Conservation (phyloP, 1,140 invertebrate genomes). For the Ceratosolen solmsi region DNA sequence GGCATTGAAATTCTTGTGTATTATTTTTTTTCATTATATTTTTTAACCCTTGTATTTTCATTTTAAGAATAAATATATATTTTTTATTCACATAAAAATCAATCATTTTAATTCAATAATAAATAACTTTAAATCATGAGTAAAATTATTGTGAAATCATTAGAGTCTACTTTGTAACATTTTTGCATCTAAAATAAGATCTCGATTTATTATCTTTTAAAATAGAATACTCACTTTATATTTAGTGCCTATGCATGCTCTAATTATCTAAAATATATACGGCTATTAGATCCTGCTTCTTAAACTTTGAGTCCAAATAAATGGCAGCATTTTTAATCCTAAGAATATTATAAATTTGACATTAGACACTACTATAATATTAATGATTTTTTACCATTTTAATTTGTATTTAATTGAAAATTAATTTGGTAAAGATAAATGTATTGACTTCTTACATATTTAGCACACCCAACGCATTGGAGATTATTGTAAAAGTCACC, state of each 20-base stretch:
- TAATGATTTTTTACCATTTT: too few species aligned
- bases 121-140: neutral
- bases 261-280: conserved; percentile 3
- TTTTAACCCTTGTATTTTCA: too few species aligned
- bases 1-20: too few species aligned
- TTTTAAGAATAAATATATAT: too few species aligned
- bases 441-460: neutral
- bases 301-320: conserved; percentile 4
- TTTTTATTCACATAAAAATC: too few species aligned
- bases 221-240: conserved; percentile 8
- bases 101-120: too few species aligned
- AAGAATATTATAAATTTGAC: neutral
- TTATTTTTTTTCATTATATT: too few species aligned
- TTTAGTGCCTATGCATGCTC: neutral
- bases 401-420: neutral
- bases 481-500: neutral
- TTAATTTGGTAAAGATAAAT: neutral
- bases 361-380: neutral
- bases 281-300: neutral
- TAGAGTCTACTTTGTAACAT: neutral
- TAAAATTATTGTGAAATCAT: neutral
- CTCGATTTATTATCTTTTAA: conserved; percentile 4
- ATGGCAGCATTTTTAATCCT: neutral
- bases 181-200: conserved; percentile 3
- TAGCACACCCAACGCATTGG: neutral